These are phyloP conservation scores for Carassius gibelio DNA, from an alignment of 2,113 vertebrate genomes.

Conservation along the genomic window DNA sequence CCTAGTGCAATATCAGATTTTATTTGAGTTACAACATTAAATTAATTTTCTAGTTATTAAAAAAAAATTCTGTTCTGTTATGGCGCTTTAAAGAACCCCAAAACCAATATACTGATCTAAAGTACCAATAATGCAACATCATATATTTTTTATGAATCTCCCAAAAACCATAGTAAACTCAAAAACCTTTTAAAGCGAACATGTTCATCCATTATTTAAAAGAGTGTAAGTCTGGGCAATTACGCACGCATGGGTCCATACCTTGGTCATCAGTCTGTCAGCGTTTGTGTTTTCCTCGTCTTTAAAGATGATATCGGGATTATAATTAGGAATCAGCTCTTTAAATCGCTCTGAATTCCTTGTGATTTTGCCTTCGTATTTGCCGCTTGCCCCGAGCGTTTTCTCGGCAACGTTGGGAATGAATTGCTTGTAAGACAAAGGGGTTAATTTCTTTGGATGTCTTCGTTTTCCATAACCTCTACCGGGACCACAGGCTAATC, in stretches of 20 bases:
- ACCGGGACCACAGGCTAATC: conserved; percentile 85
- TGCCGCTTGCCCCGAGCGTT: conserved; percentile 87
- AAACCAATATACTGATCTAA: neutral
- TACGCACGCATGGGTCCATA: conserved; percentile 66
- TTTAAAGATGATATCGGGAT: conserved; percentile 92
- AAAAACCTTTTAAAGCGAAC: neutral
- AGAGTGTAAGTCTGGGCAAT: neutral
- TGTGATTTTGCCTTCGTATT: conserved; percentile 88
- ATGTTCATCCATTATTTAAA: neutral
- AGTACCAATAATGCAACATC: neutral
- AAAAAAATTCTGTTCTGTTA: neutral
- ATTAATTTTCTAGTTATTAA: neutral
- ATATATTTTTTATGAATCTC: neutral
- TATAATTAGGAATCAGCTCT: conserved; percentile 90
- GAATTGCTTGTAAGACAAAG: conserved; percentile 89
- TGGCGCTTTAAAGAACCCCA: neutral
- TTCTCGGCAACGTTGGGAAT: conserved; percentile 91
- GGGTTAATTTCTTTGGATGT: conserved; percentile 86
- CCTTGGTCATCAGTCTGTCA: conserved; percentile 92
- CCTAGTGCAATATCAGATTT: neutral
- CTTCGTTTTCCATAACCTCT: conserved; percentile 86
- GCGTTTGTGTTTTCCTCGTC: conserved; percentile 90
- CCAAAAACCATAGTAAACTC: neutral
- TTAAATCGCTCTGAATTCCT: conserved; percentile 88
- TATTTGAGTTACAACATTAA: neutral